phyloP scores from a whole-genome alignment of 2,888 invertebrate species.

The Rhagophthalmus giganteus region DNA sequence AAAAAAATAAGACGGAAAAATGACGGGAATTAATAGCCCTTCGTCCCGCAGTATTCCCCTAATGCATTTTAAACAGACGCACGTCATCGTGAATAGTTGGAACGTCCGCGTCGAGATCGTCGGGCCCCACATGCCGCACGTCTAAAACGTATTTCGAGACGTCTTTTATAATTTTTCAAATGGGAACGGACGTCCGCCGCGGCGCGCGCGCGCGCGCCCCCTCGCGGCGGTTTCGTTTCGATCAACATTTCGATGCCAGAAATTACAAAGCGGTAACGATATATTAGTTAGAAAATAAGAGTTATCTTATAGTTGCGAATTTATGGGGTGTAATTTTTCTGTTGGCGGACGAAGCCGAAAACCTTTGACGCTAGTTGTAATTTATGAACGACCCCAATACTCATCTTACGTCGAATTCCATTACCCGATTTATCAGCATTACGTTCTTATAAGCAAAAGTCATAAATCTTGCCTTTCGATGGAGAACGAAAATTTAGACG shows the following conservation, averaged over 20 bases:
- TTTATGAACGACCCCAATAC: constrained; percentile 28
- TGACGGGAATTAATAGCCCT: background rate
- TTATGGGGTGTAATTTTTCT: constrained; percentile 32
- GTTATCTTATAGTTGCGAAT: constrained; percentile 28
- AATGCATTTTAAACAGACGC: constrained; percentile 11
- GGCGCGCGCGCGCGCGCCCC: too few species aligned
- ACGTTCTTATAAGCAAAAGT: constrained; percentile 26
- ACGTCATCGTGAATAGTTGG: constrained; percentile 13
- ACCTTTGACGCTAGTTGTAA: constrained; percentile 32
- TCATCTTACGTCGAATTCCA: constrained; percentile 28
- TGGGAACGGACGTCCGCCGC: background rate
- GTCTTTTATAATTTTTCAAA: constrained; percentile 7
- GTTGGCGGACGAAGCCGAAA: constrained; percentile 25
- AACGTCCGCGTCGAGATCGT: constrained; percentile 8
- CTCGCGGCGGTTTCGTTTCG: too few species aligned
- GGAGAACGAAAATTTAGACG: constrained; percentile 10
- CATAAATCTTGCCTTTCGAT: constrained; percentile 9
- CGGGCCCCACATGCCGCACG: constrained; percentile 9
- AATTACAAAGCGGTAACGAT: constrained; percentile 18
- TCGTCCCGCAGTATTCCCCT: background rate
- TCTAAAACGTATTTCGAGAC: constrained; percentile 3
- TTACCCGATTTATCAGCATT: constrained; percentile 30
- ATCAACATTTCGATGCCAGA: background rate
- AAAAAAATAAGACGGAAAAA: background rate
- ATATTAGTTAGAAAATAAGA: constrained; percentile 26